phyloP scores from a whole-genome alignment of 2,888 invertebrate genomes.

The Lithophane leautieri region DNA sequence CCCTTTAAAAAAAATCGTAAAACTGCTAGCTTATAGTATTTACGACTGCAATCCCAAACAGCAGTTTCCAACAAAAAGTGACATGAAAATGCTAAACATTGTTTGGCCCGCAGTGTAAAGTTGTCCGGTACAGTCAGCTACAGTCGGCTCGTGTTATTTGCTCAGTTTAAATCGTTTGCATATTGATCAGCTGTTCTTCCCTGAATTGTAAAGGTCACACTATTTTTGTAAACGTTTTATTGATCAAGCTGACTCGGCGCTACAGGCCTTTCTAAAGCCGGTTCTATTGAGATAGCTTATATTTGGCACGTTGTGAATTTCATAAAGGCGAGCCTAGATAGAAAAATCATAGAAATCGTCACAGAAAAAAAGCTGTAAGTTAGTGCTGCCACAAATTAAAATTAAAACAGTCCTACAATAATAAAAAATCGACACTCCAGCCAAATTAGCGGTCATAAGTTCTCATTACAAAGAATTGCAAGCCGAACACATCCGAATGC shows the following conservation, averaged over 20 bases:
- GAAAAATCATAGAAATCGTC: neutral
- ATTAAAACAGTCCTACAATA: neutral
- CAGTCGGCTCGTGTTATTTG: conserved; percentile 3
- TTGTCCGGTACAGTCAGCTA: conserved; percentile 12
- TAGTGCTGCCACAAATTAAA: neutral
- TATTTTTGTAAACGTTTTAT: conserved; percentile 27
- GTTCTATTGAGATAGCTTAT: neutral
- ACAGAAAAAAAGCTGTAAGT: neutral
- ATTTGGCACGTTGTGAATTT: neutral
- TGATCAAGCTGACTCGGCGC: neutral
- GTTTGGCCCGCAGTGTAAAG: conserved; percentile 40
- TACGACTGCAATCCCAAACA: conserved; percentile 29
- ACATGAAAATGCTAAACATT: conserved; percentile 47
- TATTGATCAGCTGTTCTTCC: conserved; percentile 31
- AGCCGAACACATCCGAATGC: neutral
- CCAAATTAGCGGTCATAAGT: conserved; percentile 1
- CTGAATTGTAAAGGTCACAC: conserved; percentile 24
- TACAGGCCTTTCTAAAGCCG: neutral
- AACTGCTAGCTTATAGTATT: conserved; percentile 20
- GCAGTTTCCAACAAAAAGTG: conserved; percentile 48
- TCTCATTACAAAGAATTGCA: conserved; percentile 5
- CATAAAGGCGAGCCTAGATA: neutral
- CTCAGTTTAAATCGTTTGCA: conserved; percentile 44
- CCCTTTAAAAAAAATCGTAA: conserved; percentile 8
- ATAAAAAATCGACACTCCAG: neutral